Evolutionary conservation across 2,888 invertebrate species (phyloP).

Genomic region (Eubasilissa splendida): DNA sequence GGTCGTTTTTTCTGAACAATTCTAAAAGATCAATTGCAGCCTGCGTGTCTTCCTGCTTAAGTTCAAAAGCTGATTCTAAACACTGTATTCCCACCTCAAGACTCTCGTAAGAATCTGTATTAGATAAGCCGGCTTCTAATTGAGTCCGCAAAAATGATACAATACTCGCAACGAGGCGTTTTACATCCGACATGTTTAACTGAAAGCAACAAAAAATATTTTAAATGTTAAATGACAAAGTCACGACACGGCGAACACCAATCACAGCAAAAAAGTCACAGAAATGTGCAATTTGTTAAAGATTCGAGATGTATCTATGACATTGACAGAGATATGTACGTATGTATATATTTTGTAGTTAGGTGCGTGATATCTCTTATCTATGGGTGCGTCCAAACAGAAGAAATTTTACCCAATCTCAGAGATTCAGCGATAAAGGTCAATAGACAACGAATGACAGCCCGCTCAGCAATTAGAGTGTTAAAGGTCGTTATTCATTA

Average conservation of each 20-base stretch:
- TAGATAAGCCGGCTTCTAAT: slow-evolving; percentile 52
- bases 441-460: no score
- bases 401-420: no score
- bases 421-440: no score
- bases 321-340: no score
- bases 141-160: slow-evolving; percentile 70
- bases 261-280: slow-evolving; percentile 4
- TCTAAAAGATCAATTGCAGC: slow-evolving; percentile 67
- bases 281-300: neutral
- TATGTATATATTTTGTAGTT: no score
- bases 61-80: slow-evolving; percentile 90
- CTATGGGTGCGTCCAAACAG: no score
- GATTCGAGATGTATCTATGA: no score
- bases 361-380: no score
- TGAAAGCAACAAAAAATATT: neutral
- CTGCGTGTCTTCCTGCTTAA: slow-evolving; percentile 65
- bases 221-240: neutral
- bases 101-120: slow-evolving; percentile 76
- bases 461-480: no score
- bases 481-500: no score
- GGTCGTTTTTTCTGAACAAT: slow-evolving; percentile 64
- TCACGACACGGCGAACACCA: neutral
- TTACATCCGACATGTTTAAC: slow-evolving; percentile 49
- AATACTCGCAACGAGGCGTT: slow-evolving; percentile 74
- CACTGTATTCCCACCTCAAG: slow-evolving; percentile 96